Evolutionary conservation across 2,113 vertebrate species (phyloP), one percentile per base, ranked within the genome.

Genomic region (Pseudorasbora parva): DNA sequence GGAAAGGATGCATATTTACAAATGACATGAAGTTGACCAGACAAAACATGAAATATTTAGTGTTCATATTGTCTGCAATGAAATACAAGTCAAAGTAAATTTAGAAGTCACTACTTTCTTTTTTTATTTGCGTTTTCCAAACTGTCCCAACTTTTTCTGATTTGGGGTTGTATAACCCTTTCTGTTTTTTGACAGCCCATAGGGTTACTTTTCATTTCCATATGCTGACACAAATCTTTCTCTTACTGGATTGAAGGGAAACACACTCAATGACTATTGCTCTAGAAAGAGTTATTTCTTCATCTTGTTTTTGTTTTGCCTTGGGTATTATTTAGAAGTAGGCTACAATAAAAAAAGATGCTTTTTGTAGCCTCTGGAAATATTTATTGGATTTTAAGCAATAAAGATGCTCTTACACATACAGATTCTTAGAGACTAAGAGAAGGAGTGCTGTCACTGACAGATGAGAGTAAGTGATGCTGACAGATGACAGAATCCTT

Each of bases 211-310:
- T 78, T 45, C 33, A 62, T 78, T 78, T 78, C 56, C 56, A 62
- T 78, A 45, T 7, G 4, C 57, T 45, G 56, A 60, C 33, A 25
- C 7, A 59, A 19, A 78, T 77, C 74, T 59, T 77, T 56, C 30
- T 57, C 30, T 57, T 41, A 23, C 21, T 77, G 74, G 30, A 72
- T 23, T 72, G 21, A 45, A 21, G 68, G 68, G 21, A 60, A 60
- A 78, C 57, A 25, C 8, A 78, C 45, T 37, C 27, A 2, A 56
- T 56, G 23, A 12, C 71, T 1, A 12, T n/a, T 43, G 30, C 54
- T 23, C 57, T 59, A 15, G 74, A 8, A 41, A 43, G n/a, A 60
- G 37, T 60, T 77, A 77, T 77, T 78, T 43, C 75, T 57, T 43
- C 56, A 59, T 60, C 33, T 60, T 60, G 30, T 25, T 60, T 59